A percentile compares a stretch with the other conserved stretches of the same genome.
These are phyloP conservation scores for Allygus modestus DNA, from an alignment of 2,888 invertebrate genomes.

Conservation along the genomic window DNA sequence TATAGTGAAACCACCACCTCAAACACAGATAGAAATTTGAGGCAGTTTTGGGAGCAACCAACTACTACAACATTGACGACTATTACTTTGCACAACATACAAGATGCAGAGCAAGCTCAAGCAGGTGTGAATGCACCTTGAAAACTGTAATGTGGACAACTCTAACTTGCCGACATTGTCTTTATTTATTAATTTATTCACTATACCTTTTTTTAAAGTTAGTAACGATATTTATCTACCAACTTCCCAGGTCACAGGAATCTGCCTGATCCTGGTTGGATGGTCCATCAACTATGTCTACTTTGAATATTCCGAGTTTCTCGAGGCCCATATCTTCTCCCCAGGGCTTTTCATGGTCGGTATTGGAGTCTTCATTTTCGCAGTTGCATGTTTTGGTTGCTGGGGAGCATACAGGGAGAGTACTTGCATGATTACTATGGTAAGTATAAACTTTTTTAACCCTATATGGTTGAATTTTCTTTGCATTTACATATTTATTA, in stretches of 20 bases:
- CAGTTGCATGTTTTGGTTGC: slow-evolving; percentile 75
- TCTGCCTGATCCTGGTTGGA: slow-evolving; percentile 67
- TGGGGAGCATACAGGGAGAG: slow-evolving; percentile 75
- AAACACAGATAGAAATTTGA: too few species aligned
- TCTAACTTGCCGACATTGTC: too few species aligned
- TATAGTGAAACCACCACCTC: too few species aligned
- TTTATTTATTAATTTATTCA: too few species aligned
- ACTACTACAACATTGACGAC: too few species aligned
- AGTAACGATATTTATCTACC: too few species aligned
- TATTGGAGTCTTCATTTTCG: slow-evolving; percentile 71
- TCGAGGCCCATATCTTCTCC: slow-evolving; percentile 67
- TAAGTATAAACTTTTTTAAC: slow-evolving; percentile 69
- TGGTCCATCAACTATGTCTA: slow-evolving; percentile 67
- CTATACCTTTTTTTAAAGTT: too few species aligned
- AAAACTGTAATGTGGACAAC: too few species aligned
- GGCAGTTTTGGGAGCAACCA: too few species aligned
- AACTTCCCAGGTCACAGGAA: slow-evolving; percentile 66
- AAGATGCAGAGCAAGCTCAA: too few species aligned
- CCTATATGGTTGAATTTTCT: background rate
- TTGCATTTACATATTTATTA: background rate
- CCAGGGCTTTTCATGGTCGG: slow-evolving; percentile 68
- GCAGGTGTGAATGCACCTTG: too few species aligned
- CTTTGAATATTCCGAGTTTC: slow-evolving; percentile 66
- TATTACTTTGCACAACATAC: too few species aligned
- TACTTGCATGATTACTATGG: slow-evolving; percentile 74